These are phyloP conservation scores for Donacobius atricapilla DNA, from an alignment of 2,113 vertebrate genomes.

Conservation along the genomic window DNA sequence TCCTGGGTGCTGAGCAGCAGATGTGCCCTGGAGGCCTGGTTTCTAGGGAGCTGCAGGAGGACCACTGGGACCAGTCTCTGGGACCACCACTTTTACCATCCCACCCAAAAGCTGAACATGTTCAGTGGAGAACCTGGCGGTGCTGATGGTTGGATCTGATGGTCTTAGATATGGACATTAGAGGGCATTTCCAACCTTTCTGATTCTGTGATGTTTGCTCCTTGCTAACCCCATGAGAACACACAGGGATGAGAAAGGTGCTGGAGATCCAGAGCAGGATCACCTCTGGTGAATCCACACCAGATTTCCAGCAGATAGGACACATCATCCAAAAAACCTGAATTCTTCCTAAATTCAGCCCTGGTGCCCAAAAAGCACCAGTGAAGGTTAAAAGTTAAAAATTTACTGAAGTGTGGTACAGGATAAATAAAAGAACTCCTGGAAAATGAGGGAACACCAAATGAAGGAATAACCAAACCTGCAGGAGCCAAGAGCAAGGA, in stretches of 20 bases:
- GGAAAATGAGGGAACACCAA: background rate
- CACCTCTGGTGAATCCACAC: background rate
- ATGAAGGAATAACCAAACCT: background rate
- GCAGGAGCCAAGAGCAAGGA: background rate
- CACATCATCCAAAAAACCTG: background rate
- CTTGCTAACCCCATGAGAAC: background rate
- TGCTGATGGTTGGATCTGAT: accelerated
- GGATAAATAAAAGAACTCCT: background rate
- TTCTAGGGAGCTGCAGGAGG: background rate
- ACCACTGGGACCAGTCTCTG: background rate
- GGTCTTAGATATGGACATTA: accelerated
- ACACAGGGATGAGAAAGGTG: background rate
- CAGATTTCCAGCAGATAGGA: background rate
- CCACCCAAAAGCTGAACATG: accelerated
- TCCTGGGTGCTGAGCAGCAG: background rate
- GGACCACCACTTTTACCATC: background rate
- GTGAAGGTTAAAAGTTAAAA: background rate
- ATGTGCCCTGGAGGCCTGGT: background rate
- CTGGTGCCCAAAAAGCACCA: background rate
- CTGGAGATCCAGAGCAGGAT: background rate
- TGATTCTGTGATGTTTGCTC: background rate
- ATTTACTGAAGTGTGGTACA: too few relatives aligned
- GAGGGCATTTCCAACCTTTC: background rate
- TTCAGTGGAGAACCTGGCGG: background rate
- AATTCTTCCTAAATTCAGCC: background rate